phyloP scores from a whole-genome alignment of 2,888 invertebrate species.

The Napeogenes inachia region DNA sequence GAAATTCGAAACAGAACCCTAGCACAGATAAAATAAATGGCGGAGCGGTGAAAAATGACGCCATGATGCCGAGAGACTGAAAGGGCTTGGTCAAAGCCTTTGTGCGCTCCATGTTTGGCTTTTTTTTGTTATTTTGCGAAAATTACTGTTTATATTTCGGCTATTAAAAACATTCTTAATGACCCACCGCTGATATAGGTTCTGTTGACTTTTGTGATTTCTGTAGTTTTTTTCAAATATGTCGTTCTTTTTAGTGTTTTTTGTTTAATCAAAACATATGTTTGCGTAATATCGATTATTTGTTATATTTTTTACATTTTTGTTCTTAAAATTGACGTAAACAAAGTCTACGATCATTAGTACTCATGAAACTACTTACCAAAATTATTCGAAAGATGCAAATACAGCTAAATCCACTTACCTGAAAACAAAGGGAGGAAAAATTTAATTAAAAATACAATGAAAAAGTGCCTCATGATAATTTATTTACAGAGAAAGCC shows the following conservation, averaged over 20 bases:
- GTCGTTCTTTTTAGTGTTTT: conserved; percentile 2
- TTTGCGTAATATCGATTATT: background rate
- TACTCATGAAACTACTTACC: conserved; percentile 26
- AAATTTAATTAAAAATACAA: conserved; percentile 72
- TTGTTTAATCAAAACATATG: background rate
- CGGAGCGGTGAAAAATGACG: conserved; percentile 75
- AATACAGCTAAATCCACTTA: conserved; percentile 68
- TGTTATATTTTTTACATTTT: background rate
- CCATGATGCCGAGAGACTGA: conserved; percentile 62
- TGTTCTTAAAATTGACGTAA: background rate
- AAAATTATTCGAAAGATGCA: conserved; percentile 26
- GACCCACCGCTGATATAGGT: conserved; percentile 13
- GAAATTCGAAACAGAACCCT: conserved; percentile 60
- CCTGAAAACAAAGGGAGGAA: conserved; percentile 62
- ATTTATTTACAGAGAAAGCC: conserved; percentile 70
- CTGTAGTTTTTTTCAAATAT: background rate
- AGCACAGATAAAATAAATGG: conserved; percentile 77
- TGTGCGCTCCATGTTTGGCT: conserved; percentile 27
- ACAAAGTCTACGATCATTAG: background rate
- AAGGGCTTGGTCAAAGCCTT: conserved; percentile 65
- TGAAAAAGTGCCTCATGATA: conserved; percentile 55
- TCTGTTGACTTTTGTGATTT: conserved; percentile 2
- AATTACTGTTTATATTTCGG: conserved; percentile 25
- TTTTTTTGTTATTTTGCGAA: conserved; percentile 19
- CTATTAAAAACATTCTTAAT: conserved; percentile 26